These are phyloP conservation scores for Indri indri DNA, from an alignment of 2,113 vertebrate species.

Conservation along the genomic window DNA sequence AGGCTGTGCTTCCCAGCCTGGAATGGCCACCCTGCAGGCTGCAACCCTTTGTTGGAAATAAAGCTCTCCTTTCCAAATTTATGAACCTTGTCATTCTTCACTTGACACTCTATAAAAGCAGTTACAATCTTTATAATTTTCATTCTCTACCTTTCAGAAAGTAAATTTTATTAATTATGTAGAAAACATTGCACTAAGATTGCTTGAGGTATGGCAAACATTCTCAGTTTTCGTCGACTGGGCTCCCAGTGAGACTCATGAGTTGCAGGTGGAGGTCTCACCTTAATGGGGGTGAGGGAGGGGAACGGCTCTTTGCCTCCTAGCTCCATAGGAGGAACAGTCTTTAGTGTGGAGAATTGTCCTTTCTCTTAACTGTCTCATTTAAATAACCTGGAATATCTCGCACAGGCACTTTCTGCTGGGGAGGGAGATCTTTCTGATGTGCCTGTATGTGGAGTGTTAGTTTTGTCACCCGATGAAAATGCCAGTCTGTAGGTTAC, in stretches of 20 bases:
- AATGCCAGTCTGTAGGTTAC: too few species aligned
- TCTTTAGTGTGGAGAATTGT: not conserved
- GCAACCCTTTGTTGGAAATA: too few species aligned
- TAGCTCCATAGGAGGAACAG: accelerated
- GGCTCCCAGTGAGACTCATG: not conserved
- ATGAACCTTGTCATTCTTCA: too few species aligned
- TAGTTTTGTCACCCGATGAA: not conserved
- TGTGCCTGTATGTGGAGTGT: not conserved
- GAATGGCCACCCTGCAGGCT: too few species aligned
- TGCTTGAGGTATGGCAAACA: not conserved
- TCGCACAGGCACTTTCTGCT: not conserved
- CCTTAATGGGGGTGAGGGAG: not conserved
- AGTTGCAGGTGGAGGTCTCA: accelerated
- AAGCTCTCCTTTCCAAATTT: too few species aligned
- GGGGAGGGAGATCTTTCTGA: not conserved
- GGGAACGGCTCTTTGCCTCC: not conserved
- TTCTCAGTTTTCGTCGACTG: not conserved
- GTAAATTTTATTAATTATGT: not conserved
- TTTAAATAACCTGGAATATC: not conserved
- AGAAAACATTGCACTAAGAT: not conserved
- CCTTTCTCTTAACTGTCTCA: not conserved
- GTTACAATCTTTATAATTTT: not conserved
- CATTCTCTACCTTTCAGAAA: not conserved
- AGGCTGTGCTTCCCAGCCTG: too few species aligned
- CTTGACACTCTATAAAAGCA: not conserved